These are phyloP conservation scores for Cathartes aura DNA, from an alignment of 2,113 vertebrate genomes.

Conservation along the genomic window DNA sequence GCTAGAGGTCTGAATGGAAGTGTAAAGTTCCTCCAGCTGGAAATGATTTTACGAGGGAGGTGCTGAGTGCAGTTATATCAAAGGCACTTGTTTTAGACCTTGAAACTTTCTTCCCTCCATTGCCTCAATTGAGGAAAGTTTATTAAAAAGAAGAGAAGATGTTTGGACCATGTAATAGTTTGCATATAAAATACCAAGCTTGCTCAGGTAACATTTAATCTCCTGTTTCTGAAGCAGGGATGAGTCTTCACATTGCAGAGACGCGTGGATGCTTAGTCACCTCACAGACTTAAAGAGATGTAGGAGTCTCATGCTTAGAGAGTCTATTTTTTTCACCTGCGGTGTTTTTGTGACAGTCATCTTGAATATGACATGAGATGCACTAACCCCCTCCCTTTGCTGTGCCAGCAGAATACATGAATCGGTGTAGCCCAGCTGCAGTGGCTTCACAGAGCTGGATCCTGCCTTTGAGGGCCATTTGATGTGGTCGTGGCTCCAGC, in stretches of 20 bases:
- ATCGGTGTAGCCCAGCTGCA: not conserved
- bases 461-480: not conserved
- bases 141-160: not conserved
- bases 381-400: not conserved
- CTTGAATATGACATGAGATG: not conserved
- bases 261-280: accelerated
- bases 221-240: not conserved
- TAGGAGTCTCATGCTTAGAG: not conserved
- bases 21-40: not conserved
- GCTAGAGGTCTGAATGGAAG: not conserved
- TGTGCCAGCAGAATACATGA: not conserved
- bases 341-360: not conserved
- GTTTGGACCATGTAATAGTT: not conserved
- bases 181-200: not conserved
- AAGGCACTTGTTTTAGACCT: not conserved
- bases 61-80: not conserved
- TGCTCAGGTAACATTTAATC: not conserved
- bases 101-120: not conserved
- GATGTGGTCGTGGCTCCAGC: not conserved
- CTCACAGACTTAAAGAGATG: not conserved
- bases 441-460: not conserved
- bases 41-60: not conserved
- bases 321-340: not conserved
- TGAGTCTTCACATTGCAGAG: not conserved
- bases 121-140: not conserved